A percentile compares a stretch with the other conserved stretches of the same genome.
Conservation (phyloP, 2,888 invertebrate genomes). For the Leptopilina drosophilae region DNA sequence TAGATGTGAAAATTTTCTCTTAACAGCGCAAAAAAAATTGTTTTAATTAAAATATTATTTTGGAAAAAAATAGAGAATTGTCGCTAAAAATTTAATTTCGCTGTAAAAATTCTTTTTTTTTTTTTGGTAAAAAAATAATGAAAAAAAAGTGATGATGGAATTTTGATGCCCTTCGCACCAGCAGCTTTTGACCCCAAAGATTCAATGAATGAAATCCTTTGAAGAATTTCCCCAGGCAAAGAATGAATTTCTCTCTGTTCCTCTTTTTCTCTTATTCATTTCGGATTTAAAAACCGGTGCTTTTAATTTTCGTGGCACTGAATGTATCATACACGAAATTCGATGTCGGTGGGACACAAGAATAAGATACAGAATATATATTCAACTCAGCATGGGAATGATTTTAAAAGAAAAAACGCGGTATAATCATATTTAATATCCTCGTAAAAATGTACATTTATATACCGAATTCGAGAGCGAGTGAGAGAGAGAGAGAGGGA, state of each 20-base stretch:
- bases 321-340: constrained; percentile 13
- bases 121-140: too few species aligned
- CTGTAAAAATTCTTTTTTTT: too few species aligned
- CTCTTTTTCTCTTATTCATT: neutral
- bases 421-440: constrained; percentile 68
- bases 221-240: constrained; percentile 17
- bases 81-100: too few species aligned
- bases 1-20: too few species aligned
- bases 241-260: neutral
- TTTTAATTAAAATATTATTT: too few species aligned
- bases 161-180: neutral
- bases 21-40: too few species aligned
- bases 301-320: constrained; percentile 30
- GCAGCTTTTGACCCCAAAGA: neutral
- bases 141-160: neutral
- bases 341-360: neutral
- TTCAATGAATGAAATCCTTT: constrained; percentile 8
- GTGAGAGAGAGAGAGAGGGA: too few species aligned
- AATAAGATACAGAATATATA: constrained; percentile 41
- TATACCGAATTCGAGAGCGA: constrained; percentile 52
- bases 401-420: constrained; percentile 58
- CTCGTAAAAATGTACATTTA: constrained; percentile 67
- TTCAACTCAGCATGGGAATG: constrained; percentile 44
- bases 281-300: constrained; percentile 16
- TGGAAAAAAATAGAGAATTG: too few species aligned